phyloP scores from a whole-genome alignment of 2,797 vertebrate species.

The Staurois parvus region DNA sequence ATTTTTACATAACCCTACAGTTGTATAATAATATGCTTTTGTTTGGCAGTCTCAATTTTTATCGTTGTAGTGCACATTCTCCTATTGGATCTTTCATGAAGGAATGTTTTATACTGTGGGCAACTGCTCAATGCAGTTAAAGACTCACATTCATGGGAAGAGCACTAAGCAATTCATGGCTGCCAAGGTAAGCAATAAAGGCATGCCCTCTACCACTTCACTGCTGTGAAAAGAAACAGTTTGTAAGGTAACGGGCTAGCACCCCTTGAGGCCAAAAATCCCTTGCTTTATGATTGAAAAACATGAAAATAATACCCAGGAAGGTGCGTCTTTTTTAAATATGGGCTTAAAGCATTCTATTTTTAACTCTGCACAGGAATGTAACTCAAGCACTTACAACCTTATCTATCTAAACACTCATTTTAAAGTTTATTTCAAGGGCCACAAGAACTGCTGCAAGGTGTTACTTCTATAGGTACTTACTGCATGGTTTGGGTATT shows the following conservation, averaged over 20 bases:
- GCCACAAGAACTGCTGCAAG: slow-evolving; percentile 58
- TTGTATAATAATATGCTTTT: slow-evolving; percentile 78
- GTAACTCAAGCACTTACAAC: slow-evolving; percentile 67
- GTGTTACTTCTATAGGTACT: not conserved
- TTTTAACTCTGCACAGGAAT: slow-evolving; percentile 66
- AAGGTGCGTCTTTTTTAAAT: slow-evolving; percentile 64
- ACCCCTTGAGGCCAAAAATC: slow-evolving; percentile 75
- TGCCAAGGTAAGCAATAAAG: slow-evolving; percentile 84
- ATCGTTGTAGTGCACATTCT: slow-evolving; percentile 75
- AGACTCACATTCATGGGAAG: slow-evolving; percentile 82
- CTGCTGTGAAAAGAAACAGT: slow-evolving; percentile 76
- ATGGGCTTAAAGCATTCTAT: slow-evolving; percentile 67
- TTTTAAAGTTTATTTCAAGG: slow-evolving; percentile 70
- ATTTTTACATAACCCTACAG: slow-evolving; percentile 69
- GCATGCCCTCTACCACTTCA: slow-evolving; percentile 77
- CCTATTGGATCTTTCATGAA: slow-evolving; percentile 71
- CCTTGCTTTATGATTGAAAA: slow-evolving; percentile 70
- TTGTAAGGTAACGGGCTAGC: slow-evolving; percentile 76
- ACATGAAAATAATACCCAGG: slow-evolving; percentile 69
- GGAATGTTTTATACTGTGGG: slow-evolving; percentile 81
- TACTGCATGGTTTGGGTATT: too few relatives aligned
- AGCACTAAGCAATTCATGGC: slow-evolving; percentile 72
- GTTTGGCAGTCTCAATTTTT: slow-evolving; percentile 74
- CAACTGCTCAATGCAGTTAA: slow-evolving; percentile 77
- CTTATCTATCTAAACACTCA: slow-evolving; percentile 51